Conservation (phyloP, 2,113 vertebrate species). For the Pogona vitticeps region DNA sequence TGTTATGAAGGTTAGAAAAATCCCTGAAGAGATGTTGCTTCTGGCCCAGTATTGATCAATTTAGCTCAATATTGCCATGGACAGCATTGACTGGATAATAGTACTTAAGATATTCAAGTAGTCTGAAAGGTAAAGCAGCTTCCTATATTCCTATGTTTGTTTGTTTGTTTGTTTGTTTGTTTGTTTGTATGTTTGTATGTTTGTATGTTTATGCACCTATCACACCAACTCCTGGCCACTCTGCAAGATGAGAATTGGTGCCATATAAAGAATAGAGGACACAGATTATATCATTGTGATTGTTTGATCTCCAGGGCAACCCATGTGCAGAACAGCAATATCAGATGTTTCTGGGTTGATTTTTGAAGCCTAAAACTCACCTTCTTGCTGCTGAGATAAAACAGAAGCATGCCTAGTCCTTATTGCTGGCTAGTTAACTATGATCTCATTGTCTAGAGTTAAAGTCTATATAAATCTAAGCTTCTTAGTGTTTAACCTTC, state of each 20-base stretch:
- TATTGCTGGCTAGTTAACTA: neutral
- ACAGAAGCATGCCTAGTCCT: neutral
- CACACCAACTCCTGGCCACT: neutral
- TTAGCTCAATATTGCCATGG: neutral
- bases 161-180: neutral
- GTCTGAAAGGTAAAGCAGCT: neutral
- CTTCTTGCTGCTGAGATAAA: neutral
- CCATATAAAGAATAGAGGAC: neutral
- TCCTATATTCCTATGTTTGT: neutral
- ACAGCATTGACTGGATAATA: neutral
- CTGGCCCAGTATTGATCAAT: neutral
- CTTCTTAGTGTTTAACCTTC: neutral
- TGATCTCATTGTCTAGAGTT: neutral
- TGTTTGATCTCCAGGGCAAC: neutral
- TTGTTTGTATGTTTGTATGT: neutral
- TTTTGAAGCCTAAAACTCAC: neutral
- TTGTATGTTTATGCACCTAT: slow-evolving; percentile 3
- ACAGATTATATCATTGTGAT: neutral
- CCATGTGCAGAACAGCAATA: neutral
- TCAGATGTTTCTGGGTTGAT: neutral
- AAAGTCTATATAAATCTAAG: no score
- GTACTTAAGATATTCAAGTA: neutral
- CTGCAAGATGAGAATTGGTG: neutral
- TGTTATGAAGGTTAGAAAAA: neutral
- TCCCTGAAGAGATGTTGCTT: neutral